Percentiles rank a stretch among this genome's conserved stretches.
These are phyloP conservation scores for Paramisgurnus dabryanus DNA, from an alignment of 2,113 vertebrate species.

Conservation along the genomic window DNA sequence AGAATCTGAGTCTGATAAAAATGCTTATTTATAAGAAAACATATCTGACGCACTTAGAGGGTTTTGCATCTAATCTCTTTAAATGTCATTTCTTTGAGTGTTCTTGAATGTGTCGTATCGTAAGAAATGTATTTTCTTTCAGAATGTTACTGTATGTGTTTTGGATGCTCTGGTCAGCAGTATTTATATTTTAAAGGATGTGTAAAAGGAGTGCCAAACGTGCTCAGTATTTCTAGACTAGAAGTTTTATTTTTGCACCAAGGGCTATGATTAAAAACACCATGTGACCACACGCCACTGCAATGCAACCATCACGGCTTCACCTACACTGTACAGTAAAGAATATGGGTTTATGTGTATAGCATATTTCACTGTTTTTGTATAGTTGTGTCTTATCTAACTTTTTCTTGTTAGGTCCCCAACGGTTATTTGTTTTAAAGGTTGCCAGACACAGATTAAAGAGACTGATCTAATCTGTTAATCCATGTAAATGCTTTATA, in stretches of 20 bases:
- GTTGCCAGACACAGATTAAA: constrained; percentile 23
- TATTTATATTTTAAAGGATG: constrained; percentile 6
- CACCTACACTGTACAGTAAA: not conserved
- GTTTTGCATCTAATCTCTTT: no score
- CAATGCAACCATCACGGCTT: constrained; percentile 25
- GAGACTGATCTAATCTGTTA: constrained; percentile 22
- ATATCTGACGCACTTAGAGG: no score
- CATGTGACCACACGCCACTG: not conserved
- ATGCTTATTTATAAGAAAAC: no score
- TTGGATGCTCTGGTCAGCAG: not conserved
- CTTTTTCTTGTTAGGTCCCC: not conserved
- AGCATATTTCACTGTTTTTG: constrained; percentile 2
- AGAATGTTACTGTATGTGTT: not conserved
- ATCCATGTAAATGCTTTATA: constrained; percentile 26
- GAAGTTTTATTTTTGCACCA: not conserved
- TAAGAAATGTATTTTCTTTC: not conserved
- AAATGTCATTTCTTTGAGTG: not conserved
- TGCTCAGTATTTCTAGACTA: no score
- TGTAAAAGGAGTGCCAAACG: no score
- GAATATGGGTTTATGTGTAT: not conserved
- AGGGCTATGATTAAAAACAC: not conserved
- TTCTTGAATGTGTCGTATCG: not conserved
- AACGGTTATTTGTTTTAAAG: not conserved
- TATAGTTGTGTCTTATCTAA: not conserved
- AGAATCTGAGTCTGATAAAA: no score